Conservation (phyloP, 2,113 vertebrate genomes). For the Collichthys lucidus region DNA sequence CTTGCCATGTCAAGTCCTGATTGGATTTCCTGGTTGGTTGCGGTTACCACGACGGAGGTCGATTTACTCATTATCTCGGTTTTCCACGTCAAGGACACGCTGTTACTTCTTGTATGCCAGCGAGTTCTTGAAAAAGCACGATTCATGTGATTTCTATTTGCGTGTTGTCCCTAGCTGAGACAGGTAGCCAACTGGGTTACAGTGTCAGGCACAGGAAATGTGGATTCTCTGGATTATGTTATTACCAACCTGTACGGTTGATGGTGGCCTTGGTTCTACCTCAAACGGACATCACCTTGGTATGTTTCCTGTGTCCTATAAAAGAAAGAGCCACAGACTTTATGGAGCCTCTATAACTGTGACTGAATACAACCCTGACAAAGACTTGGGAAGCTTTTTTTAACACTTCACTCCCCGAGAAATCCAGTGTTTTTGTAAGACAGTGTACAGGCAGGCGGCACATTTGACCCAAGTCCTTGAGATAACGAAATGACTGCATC, state of each 20-base stretch:
- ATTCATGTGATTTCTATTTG: slow-evolving; percentile 58
- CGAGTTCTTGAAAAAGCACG: background rate
- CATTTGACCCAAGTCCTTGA: background rate
- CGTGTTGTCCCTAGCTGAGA: slow-evolving; percentile 21
- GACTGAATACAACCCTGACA: slow-evolving; percentile 1
- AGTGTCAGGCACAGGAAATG: slow-evolving; percentile 44
- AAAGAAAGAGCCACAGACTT: slow-evolving; percentile 34
- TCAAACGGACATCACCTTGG: background rate
- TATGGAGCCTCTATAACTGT: slow-evolving; percentile 27
- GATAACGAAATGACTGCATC: background rate
- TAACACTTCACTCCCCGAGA: background rate
- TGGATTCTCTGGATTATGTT: slow-evolving; percentile 11
- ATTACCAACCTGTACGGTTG: background rate
- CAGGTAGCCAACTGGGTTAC: slow-evolving; percentile 49
- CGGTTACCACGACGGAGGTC: background rate
- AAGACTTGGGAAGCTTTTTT: background rate
- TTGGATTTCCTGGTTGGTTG: slow-evolving; percentile 33
- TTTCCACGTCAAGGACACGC: slow-evolving; percentile 6
- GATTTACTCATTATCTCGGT: slow-evolving; percentile 30
- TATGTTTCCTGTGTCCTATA: slow-evolving; percentile 27
- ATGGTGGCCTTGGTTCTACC: background rate
- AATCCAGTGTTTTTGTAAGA: background rate
- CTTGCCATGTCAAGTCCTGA: background rate
- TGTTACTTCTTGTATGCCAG: background rate
- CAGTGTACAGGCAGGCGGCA: background rate